Evolutionary conservation across 2,113 vertebrate species (phyloP), one percentile per base, ranked within the genome.

Genomic region (Spilogale gracilis): DNA sequence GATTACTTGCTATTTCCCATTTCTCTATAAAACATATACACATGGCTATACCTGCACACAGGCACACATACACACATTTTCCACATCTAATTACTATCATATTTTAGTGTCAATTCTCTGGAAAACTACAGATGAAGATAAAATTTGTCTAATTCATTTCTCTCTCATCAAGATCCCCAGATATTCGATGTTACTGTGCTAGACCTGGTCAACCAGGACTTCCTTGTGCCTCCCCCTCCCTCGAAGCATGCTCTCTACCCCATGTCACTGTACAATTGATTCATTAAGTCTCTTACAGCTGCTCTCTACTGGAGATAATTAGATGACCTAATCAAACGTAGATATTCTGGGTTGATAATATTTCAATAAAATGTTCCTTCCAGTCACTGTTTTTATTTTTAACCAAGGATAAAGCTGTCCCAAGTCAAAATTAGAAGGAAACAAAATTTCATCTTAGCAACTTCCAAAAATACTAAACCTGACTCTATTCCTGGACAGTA

Each of bases 321-420:
- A 71, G 20, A 78, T 38, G 48, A 71, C 17, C 58, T 38, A 78
- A n/a, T 58, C 10, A 95, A 88, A 88, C 30, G 78, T 6, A 76
- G 45, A 13, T 9, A 92, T 3, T n/a, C 25, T 50, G 17, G 8
- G 30, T 60, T 45, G 11, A 80, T 38, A 25, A 61, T 60, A 61
- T n/a, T 87, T 93, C 89, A 71, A 45, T 30, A 4, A 95, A 73
- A 88, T 74, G 86, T 90, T 80, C 4, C 14, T 76, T 94, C 93
- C 8, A 93, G 23, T 80, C 81, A 65, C 54, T 86, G 9, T 45
- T 88, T 87, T n/a, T 67, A 63, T 86, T 87, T 78, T 95, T 95
- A 82, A 71, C 48, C 50, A 76, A 84, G 9, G 7, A 0, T 85
- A 88, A 92, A 89, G 2, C 6, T 88, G 9, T 6, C 13, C n/a